Evolutionary conservation across 2,113 vertebrate species (phyloP).

Genomic region (Cisticola juncidis): DNA sequence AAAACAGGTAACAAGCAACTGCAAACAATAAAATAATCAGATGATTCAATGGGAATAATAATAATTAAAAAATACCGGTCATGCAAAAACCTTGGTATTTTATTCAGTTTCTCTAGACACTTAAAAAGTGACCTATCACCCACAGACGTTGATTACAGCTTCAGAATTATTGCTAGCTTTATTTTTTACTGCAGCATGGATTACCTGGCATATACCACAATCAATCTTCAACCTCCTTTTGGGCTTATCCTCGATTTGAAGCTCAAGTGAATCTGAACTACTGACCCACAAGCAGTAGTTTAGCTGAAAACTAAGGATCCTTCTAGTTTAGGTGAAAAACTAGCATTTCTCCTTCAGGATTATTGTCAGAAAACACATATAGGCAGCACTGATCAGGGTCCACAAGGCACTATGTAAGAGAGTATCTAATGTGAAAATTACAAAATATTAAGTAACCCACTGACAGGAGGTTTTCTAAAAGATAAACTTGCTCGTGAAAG

Average conservation of each 20-base stretch:
- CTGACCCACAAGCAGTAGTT: not conserved
- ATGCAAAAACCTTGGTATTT: not conserved
- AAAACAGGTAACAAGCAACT: not conserved
- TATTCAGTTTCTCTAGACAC: not conserved
- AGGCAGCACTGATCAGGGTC: not conserved
- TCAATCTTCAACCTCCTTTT: not conserved
- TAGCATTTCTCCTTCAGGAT: not conserved
- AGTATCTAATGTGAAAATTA: not conserved
- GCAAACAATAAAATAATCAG: not conserved
- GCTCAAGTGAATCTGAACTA: not conserved
- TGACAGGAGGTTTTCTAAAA: not conserved
- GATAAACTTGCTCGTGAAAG: fast-evolving
- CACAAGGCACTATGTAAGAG: not conserved
- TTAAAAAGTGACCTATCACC: not conserved
- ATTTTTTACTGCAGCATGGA: not conserved
- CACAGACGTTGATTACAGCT: not conserved
- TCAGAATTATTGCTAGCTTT: not conserved
- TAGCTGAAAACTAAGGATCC: not conserved
- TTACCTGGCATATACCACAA: not conserved
- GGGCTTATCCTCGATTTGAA: not conserved
- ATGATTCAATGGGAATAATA: not conserved
- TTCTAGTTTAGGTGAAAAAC: not conserved
- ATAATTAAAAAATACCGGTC: not conserved
- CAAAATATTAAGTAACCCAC: not conserved
- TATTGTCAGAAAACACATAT: not conserved